Percentiles rank a stretch among this genome's conserved stretches.
phyloP scores from a whole-genome alignment of 2,113 vertebrate species.

The Condylura cristata region DNA sequence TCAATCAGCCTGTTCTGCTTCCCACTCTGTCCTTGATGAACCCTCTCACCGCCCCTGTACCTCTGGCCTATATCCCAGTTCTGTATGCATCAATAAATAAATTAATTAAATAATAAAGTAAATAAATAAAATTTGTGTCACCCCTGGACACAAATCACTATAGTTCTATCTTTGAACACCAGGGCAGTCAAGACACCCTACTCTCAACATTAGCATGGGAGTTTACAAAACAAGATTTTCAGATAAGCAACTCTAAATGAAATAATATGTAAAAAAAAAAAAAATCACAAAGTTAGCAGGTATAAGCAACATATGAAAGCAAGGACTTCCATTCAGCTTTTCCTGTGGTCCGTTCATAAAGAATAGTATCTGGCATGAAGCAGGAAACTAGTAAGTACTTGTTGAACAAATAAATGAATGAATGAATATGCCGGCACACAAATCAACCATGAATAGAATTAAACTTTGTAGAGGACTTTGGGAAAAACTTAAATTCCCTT shows the following conservation, averaged over 20 bases:
- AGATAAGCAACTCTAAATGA: not conserved
- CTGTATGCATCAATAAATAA: too few species aligned
- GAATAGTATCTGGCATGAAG: not conserved
- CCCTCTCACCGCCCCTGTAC: too few species aligned
- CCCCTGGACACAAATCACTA: not conserved
- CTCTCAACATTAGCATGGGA: slow-evolving; percentile 6
- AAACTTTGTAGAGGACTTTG: not conserved
- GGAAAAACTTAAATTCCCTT: slow-evolving; percentile 22
- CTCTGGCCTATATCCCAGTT: too few species aligned
- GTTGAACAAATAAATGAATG: not conserved
- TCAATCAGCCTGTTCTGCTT: too few species aligned
- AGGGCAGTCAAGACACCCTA: not conserved
- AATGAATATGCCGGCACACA: not conserved
- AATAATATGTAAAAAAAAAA: not conserved
- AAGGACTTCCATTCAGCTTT: not conserved
- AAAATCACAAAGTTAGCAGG: slow-evolving; percentile 35
- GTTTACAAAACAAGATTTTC: slow-evolving; percentile 45
- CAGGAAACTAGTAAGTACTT: not conserved
- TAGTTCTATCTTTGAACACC: slow-evolving; percentile 36
- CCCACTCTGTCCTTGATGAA: too few species aligned
- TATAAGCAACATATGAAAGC: not conserved
- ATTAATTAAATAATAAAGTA: too few species aligned
- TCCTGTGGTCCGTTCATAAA: not conserved
- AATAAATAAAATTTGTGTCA: too few species aligned
- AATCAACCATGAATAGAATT: not conserved